Percentiles rank a stretch among this genome's conserved stretches.
phyloP scores from a whole-genome alignment of 2,888 invertebrate species.

The Diloba caeruleocephala region DNA sequence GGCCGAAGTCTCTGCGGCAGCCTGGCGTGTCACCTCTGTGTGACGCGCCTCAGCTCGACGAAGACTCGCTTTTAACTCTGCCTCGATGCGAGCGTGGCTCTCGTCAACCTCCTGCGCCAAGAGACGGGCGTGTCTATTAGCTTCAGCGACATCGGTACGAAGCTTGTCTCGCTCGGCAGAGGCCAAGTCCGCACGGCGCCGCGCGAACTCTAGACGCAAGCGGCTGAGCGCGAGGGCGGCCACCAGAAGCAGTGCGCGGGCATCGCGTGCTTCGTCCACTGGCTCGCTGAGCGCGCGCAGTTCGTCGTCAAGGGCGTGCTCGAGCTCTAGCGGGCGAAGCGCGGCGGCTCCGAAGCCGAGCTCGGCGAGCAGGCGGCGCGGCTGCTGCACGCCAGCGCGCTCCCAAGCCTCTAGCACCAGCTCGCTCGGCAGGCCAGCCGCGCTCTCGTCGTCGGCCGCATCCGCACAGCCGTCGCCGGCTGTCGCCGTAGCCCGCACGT shows the following conservation, averaged over 20 bases:
- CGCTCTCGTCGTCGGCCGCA: slow-evolving; percentile 52
- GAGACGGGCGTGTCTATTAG: slow-evolving; percentile 94
- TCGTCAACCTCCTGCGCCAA: slow-evolving; percentile 98
- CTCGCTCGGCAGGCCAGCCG: slow-evolving; percentile 76
- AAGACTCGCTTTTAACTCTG: slow-evolving; percentile 91
- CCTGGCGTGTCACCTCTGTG: slow-evolving; percentile 92
- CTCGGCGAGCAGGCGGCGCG: slow-evolving; percentile 90
- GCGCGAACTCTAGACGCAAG: slow-evolving; percentile 92
- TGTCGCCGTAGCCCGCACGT: slow-evolving; percentile 20
- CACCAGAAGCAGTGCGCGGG: slow-evolving; percentile 82
- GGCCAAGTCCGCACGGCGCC: slow-evolving; percentile 91
- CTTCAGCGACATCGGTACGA: slow-evolving; percentile 93
- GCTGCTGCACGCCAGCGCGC: slow-evolving; percentile 90
- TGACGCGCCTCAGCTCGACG: slow-evolving; percentile 93
- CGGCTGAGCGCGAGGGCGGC: slow-evolving; percentile 92
- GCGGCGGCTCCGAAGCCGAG: slow-evolving; percentile 90
- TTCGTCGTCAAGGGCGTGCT: slow-evolving; percentile 92
- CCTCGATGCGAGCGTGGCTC: slow-evolving; percentile 94
- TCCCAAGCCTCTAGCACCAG: slow-evolving; percentile 93
- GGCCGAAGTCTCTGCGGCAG: slow-evolving; percentile 91
- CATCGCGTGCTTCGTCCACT: slow-evolving; percentile 59
- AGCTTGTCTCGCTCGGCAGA: slow-evolving; percentile 95
- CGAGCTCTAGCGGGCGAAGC: slow-evolving; percentile 90
- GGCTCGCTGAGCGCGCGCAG: slow-evolving; percentile 62
- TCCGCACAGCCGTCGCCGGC: slow-evolving; percentile 26